Evolutionary conservation across 2,888 invertebrate genomes (phyloP), one percentile per base, ranked within the genome.

Genomic region (Drosophila paucipuncta): DNA sequence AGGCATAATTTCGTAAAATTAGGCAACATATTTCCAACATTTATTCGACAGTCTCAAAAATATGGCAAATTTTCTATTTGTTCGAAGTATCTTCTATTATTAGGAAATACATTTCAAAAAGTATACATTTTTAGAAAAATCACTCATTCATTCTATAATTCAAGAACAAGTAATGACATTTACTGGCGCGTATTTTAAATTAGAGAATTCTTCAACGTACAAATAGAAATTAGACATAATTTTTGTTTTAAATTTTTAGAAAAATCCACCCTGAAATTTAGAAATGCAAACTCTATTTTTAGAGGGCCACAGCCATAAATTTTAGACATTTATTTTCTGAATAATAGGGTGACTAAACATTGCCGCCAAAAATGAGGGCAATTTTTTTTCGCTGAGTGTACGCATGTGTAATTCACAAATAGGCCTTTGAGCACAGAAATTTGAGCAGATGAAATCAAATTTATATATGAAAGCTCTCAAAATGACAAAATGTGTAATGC

Each of bases 291-390:
- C 9, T 47, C 16, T 47, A 16, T 16, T 25, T 25, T 9, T 25
- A 25, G 25, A 25, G 16, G 4, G 4, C 4, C 16, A 9, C 25
- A 47, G 4, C 1, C 16, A 25, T 16, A 47, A 16, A 47, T 25
- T 47, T 4, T 47, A 16, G 25, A 47, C 2, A 16, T 47, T 7
- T 25, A 16, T 47, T 16, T 47, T 7, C 4, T 41, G n/a, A n/a
- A 10, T 10, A 10, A n/a, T n/a, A 1, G n/a, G 4, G 5, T 41
- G 41, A n/a, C 41, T 41, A 41, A 11, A 11, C n/a, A 22, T 43
- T 43, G n/a, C 1, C 11, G n/a, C 5, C n/a, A 4, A n/a, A 41
- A n/a, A 11, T 41, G 0, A n/a, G 5, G 4, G 0, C 7, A 2
- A 13, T 47, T 13, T 41, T 25, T 25, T 47, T 25, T 13, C 13